phyloP scores from a whole-genome alignment of 2,888 invertebrate genomes.

The Cenopis cana region DNA sequence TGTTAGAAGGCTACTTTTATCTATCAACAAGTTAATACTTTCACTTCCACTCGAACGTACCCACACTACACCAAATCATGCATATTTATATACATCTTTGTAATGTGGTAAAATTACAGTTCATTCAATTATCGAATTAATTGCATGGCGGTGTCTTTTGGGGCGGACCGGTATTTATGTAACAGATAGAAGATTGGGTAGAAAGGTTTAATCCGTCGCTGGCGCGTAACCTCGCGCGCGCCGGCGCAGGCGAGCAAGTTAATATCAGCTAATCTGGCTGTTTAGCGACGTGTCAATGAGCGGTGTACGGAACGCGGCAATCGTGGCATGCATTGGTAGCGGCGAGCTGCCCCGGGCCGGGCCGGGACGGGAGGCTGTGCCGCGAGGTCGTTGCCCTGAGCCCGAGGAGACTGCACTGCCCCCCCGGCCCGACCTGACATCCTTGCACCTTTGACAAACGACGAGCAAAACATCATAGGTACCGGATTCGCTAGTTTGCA shows the following conservation, averaged over 20 bases:
- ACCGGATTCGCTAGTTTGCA: conserved; percentile 22
- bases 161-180: conserved; percentile 39
- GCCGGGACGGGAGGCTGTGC: conserved; percentile 72
- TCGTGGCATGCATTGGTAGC: conserved; percentile 61
- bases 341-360: conserved; percentile 60
- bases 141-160: conserved; percentile 39
- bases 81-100: conserved; percentile 40
- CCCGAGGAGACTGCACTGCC: conserved; percentile 68
- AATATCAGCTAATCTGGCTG: conserved; percentile 57
- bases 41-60: conserved; percentile 37
- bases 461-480: conserved; percentile 42
- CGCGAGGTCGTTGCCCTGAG: conserved; percentile 76
- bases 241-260: conserved; percentile 50
- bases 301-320: conserved; percentile 54
- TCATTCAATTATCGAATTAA: conserved; percentile 43
- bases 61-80: conserved; percentile 30
- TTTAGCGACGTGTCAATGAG: conserved; percentile 58
- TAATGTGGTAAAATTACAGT: conserved; percentile 40
- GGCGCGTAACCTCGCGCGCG: conserved; percentile 44
- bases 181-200: conserved; percentile 33
- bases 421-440: conserved; percentile 59
- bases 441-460: conserved; percentile 54
- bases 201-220: conserved; percentile 33
- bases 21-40: conserved; percentile 39
- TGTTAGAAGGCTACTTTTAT: conserved; percentile 41